Base-by-base conservation (phyloP, 1,140 invertebrate genomes). In the Drosophila kohkoa region DNA sequence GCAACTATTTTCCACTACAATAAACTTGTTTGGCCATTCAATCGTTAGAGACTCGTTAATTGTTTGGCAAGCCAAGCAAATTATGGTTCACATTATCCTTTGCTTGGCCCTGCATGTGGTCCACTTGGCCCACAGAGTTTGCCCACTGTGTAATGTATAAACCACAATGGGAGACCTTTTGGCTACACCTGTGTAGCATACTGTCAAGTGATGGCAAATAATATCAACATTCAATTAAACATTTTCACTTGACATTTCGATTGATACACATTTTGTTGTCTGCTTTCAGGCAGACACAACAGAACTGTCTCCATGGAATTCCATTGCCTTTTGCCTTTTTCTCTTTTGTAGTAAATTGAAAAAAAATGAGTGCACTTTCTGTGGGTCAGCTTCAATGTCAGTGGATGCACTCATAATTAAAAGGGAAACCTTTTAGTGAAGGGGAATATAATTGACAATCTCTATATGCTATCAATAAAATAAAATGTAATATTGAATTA, bases 131-230 rank as follows among this genome's bases (percentile, higher is more conserved):
- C 41, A 43, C 38, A 41, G 38, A 8, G 38, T 41, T 41, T 43
- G 41, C 41, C 11, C 13, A 43, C n/a, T 43, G 41, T 13, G 3
- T 13, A n/a, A 41, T 32, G 38, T 41, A 8, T 41, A 41, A 13
- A 1, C 41, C 41, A 43, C 41, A 43, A 43, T 43, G n/a, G 41
- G 41, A 13, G 1, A 2, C 41, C 41, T 43, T 13, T 43, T 5
- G 41, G n/a, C 41, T 13, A 43, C 41, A 43, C 41, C 41, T 43
- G n/a, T 43, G 41, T 43, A 43, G 41, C n/a, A 43, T 43, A 43
- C 41, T 43, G 41, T 43, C 11, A n/a, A 43, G 41, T n/a, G 41
- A 13, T 13, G 5, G 41, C 41, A 43, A 13, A 43, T 43, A 43
- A 43, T 13, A 43, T 43, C 13, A n/a, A 7, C 41, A 43, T 43